Evolutionary conservation across 2,113 vertebrate genomes (phyloP).

Genomic region (Ageneiosus marmoratus): DNA sequence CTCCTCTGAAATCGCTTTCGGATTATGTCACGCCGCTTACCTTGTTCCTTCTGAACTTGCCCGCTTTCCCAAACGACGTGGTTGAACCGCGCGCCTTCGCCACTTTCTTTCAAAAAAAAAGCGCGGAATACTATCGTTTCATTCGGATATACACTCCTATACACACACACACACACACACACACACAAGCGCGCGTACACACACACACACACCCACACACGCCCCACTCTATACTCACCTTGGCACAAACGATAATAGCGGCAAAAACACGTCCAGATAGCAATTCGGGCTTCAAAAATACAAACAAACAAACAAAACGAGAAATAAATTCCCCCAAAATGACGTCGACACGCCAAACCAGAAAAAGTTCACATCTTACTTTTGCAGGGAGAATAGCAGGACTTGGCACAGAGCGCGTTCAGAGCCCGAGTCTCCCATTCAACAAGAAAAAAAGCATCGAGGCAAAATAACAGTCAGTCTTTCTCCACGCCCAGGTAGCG

Average conservation of each 20-base stretch:
- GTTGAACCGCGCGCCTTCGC: not conserved
- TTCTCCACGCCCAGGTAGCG: conserved; percentile 78
- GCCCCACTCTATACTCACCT: conserved; percentile 73
- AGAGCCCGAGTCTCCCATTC: not conserved
- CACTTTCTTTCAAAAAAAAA: not conserved
- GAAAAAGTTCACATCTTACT: conserved; percentile 70
- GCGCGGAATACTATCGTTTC: not conserved
- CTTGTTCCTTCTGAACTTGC: not conserved
- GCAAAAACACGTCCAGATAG: conserved; percentile 47
- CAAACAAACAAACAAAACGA: not conserved
- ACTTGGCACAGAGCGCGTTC: conserved; percentile 16
- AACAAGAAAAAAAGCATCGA: conserved; percentile 58
- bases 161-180: not conserved
- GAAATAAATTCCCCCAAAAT: conserved; percentile 57
- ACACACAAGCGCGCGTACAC: not conserved
- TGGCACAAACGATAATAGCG: conserved; percentile 53
- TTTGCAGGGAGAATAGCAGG: conserved; percentile 28
- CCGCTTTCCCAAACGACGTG: not conserved
- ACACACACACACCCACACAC: conserved; percentile 23
- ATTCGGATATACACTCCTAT: not conserved
- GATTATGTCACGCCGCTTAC: not conserved
- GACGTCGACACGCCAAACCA: not conserved
- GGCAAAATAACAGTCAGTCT: conserved; percentile 52
- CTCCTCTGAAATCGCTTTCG: not conserved
- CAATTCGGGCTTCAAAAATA: conserved; percentile 11